These are phyloP conservation scores for Coccyzus lansbergi DNA, from an alignment of 2,797 vertebrate species.

Conservation along the genomic window DNA sequence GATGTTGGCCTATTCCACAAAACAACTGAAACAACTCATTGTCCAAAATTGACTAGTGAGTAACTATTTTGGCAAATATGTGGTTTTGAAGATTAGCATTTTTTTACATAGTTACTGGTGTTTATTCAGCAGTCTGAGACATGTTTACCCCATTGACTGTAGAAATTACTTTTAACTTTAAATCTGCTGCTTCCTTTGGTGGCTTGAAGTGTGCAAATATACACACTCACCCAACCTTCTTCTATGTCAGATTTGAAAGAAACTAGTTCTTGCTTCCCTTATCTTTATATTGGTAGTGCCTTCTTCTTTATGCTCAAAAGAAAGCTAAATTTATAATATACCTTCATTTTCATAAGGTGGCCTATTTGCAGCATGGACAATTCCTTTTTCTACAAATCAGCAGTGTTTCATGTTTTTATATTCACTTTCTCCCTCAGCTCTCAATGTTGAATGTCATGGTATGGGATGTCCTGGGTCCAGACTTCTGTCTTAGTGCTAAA, in stretches of 20 bases:
- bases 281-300: background rate
- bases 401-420: background rate
- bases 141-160: background rate
- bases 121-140: background rate
- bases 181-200: background rate
- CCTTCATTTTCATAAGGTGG: background rate
- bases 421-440: background rate
- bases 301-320: background rate
- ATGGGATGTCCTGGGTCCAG: background rate
- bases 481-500: background rate
- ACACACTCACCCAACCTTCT: background rate
- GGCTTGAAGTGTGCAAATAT: background rate
- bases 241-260: background rate
- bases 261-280: background rate
- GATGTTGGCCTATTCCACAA: background rate
- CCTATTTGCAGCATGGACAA: background rate
- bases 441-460: background rate
- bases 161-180: background rate
- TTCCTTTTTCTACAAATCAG: background rate
- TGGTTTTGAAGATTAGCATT: background rate
- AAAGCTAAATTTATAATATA: background rate
- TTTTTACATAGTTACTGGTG: background rate
- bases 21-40: background rate
- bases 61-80: background rate
- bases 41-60: background rate